phyloP scores from a whole-genome alignment of 92 coral and sea anemone genomes.

The Montipora capitata region DNA sequence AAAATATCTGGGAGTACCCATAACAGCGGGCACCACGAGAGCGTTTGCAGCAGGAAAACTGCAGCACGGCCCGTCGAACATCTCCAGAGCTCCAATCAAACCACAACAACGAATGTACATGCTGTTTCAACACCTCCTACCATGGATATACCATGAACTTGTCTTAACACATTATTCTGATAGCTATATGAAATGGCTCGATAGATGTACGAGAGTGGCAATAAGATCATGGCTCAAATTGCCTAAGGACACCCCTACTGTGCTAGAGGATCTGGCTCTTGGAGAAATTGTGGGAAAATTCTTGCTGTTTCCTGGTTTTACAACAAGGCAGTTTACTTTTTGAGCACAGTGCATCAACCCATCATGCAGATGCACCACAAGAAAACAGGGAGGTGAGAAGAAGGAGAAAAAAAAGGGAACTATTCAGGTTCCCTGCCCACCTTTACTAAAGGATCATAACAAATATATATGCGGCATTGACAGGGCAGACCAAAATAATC shows the following conservation, averaged over 20 bases:
- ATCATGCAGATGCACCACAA: neutral
- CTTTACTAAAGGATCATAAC: too few relatives aligned
- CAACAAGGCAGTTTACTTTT: conserved; percentile 20
- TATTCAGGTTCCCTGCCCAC: too few relatives aligned
- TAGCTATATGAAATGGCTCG: neutral
- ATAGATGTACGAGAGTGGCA: neutral
- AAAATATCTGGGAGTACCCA: conserved; percentile 27
- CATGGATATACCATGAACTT: conserved; percentile 28
- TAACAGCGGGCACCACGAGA: neutral
- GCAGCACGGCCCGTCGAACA: conserved; percentile 9
- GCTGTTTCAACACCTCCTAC: neutral
- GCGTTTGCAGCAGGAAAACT: neutral
- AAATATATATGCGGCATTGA: too few relatives aligned
- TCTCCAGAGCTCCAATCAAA: conserved; percentile 45
- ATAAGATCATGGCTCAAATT: neutral
- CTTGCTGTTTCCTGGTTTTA: conserved; percentile 33
- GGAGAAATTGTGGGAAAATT: neutral
- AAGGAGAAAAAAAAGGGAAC: neutral
- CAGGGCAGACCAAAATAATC: too few relatives aligned
- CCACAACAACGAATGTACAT: conserved; percentile 53
- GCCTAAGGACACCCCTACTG: neutral
- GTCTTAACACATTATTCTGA: neutral
- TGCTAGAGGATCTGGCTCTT: neutral
- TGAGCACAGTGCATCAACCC: conserved; percentile 1
- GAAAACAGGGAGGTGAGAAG: too few relatives aligned